Evolutionary conservation across 1,140 invertebrate genomes (phyloP), one percentile per base, ranked within the genome.

Genomic region (Tetramorium alpestre): DNA sequence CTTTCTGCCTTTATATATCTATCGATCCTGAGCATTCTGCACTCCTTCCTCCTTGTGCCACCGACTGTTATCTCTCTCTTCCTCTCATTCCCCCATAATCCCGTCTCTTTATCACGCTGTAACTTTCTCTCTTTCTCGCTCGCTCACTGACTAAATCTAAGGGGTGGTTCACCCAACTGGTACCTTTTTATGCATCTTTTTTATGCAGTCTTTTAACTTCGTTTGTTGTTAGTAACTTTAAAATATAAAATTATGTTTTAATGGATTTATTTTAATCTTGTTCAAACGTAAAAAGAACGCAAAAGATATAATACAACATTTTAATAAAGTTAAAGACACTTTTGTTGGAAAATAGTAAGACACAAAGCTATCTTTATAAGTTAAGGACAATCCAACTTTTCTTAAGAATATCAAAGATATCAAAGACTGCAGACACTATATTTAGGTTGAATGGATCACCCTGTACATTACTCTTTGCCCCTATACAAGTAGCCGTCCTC

Each of bases 1-100:
- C 92, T 93, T 92, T 92, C 90, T 91, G 86, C 85, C 87, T 91
- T 88, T 90, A 91, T 92, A 93, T 93, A 92, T 86, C 87, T 90
- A 93, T 93, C 91, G 92, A 92, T 93, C 90, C 88, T 92, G 82
- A 86, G 72, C 51, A 75, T 18, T 81, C 81, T 89, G 87, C 85
- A 91, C 90, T 90, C 91, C 56, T 47, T 91, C 87, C 88, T 90
- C 88, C 89, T 88, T 88, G 65, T 91, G n/a, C 90, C 88, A 87
- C 76, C 88, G 56, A 91, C 88, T 90, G 87, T 89, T 90, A 75
- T 89, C 70, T 69, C 77, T 91, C 89, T 91, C 87, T 86, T 54
- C 56, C 49, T 77, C 77, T 87, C 51, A 33, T 41, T 89, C 75
- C 54, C 13, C 38, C 22, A 44, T 38, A 13, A 76, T 64, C 58